Evolutionary conservation across 1,140 invertebrate species (phyloP).

Genomic region (Antheraea mylitta): DNA sequence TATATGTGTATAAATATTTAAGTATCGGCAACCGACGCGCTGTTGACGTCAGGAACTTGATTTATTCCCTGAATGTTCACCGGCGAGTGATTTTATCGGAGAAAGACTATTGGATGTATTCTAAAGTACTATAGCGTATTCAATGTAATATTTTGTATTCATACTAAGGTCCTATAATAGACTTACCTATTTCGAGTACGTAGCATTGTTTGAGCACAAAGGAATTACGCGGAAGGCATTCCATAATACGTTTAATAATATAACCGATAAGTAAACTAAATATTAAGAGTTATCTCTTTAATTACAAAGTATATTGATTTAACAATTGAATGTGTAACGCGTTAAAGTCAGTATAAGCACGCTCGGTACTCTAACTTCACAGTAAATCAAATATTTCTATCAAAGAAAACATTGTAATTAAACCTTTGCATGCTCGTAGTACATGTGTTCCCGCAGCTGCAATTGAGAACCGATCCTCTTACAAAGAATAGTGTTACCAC

Average conservation of each 20-base stretch:
- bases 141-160: not conserved
- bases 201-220: not conserved
- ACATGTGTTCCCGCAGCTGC: not conserved
- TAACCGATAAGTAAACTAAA: too few relatives aligned
- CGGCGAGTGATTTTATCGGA: slow-evolving; percentile 29
- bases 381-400: not conserved
- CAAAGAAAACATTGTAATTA: not conserved
- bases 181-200: not conserved
- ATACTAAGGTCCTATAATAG: not conserved
- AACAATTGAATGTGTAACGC: too few relatives aligned
- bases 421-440: not conserved
- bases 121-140: not conserved
- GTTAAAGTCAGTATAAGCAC: not conserved
- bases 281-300: too few relatives aligned
- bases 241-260: too few relatives aligned
- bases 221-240: not conserved
- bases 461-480: not conserved
- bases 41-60: slow-evolving; percentile 40
- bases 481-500: too few relatives aligned
- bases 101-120: not conserved
- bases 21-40: slow-evolving; percentile 21
- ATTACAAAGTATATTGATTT: too few relatives aligned
- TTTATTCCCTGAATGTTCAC: slow-evolving; percentile 36
- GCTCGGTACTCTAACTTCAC: not conserved
- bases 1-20: slow-evolving; percentile 24